Evolutionary conservation across 2,888 invertebrate genomes (phyloP), one percentile per base, ranked within the genome.

Genomic region (Thera obeliscata): DNA sequence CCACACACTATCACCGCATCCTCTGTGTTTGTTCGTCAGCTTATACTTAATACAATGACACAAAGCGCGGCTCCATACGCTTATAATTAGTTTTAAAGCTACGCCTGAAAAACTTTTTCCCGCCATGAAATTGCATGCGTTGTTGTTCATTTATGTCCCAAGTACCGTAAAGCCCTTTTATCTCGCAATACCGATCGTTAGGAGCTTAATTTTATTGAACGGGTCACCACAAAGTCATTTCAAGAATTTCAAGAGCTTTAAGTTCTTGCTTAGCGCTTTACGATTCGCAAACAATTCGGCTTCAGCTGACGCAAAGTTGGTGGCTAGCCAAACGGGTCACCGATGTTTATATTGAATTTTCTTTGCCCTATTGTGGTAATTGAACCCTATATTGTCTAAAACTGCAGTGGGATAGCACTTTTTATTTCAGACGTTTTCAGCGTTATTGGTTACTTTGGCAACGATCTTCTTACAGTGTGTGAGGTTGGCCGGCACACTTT

Each of bases 281-380:
- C 65, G 71, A 70, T 72, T 71, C 62, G 67, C 71, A 71, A 73
- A 69, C 73, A 67, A 67, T 74, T 74, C 66, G 69, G 65, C 67
- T 66, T 62, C 58, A 33, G 49, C 63, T 48, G 67, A 66, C 69
- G 67, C 64, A 46, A 70, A 72, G 59, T 75, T 75, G 75, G 74
- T 74, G 66, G 60, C 59, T 48, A 64, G 74, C 74, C 72, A 75
- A 75, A 63, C 61, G 70, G 74, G 71, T 71, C 72, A 72, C 69
- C 65, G 61, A 64, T 67, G 63, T 71, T 72, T 74, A 72, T 74
- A 75, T 75, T 70, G 72, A 75, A 72, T 71, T 75, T 71, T 62
- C 69, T 72, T 69, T 62, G 8, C 61, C 66, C 54, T 63, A 65
- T 72, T 69, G 63, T 69, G 62, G 72, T 69, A 66, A 66, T 73